phyloP scores from a whole-genome alignment of 1,140 invertebrate genomes.

The Tenebrio molitor region DNA sequence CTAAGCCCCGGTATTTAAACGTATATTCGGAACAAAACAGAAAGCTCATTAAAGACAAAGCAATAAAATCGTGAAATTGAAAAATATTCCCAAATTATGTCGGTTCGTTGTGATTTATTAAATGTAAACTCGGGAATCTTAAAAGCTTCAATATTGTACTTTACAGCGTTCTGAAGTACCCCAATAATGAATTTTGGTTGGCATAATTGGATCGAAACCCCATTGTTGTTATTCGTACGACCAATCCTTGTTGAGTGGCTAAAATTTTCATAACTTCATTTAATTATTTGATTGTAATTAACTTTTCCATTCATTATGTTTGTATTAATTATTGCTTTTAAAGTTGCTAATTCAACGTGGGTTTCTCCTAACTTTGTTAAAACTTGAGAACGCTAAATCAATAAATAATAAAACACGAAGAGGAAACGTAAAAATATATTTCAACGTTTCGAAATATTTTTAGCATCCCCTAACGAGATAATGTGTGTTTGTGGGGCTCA shows the following conservation, averaged over 20 bases:
- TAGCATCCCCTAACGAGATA: too few relatives aligned
- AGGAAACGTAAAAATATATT: neutral
- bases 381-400: slow-evolving; percentile 1
- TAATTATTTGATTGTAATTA: neutral
- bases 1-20: too few relatives aligned
- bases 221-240: neutral
- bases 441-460: too few relatives aligned
- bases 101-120: neutral
- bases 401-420: slow-evolving; percentile 3
- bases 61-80: too few relatives aligned
- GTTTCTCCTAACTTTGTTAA: slow-evolving; percentile 11
- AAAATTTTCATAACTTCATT: slow-evolving; percentile 18
- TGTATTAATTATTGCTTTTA: slow-evolving; percentile 9
- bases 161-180: neutral
- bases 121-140: neutral
- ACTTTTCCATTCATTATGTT: slow-evolving; percentile 18
- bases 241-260: slow-evolving; percentile 2
- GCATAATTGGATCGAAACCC: neutral
- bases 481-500: too few relatives aligned
- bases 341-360: neutral
- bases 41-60: too few relatives aligned
- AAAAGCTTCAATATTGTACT: neutral
- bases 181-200: neutral
- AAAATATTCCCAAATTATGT: neutral
- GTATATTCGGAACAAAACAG: too few relatives aligned